phyloP scores from a whole-genome alignment of 23 tunicate genomes.

The Diplosoma virens region DNA sequence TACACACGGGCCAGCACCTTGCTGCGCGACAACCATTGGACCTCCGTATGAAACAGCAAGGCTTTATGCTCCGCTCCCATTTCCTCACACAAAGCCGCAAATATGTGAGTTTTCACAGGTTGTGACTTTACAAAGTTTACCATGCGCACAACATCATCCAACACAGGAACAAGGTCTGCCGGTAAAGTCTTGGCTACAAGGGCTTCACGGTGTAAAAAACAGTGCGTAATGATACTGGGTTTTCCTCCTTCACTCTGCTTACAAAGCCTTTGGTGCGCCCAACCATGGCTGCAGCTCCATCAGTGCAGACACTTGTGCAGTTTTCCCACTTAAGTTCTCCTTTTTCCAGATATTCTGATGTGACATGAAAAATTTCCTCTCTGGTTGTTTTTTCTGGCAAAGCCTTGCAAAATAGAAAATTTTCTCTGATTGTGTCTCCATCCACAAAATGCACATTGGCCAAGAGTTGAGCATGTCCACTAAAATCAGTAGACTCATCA shows the following conservation, averaged over 20 bases:
- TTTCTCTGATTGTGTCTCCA: slow-evolving; percentile 35
- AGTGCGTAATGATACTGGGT: slow-evolving; percentile 29
- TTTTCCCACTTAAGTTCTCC: slow-evolving; percentile 34
- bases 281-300: slow-evolving; percentile 35
- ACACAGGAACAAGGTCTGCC: slow-evolving; percentile 44
- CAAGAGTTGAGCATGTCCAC: slow-evolving; percentile 54
- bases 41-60: slow-evolving; percentile 22
- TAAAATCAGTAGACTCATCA: slow-evolving; percentile 38
- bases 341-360: slow-evolving; percentile 29
- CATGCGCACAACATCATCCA: slow-evolving; percentile 32
- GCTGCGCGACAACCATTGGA: slow-evolving; percentile 16
- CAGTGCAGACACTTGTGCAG: slow-evolving; percentile 29
- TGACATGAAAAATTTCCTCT: slow-evolving; percentile 31
- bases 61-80: slow-evolving; percentile 39
- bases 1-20: slow-evolving; percentile 19
- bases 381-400: slow-evolving; percentile 36
- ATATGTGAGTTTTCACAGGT: slow-evolving; percentile 40
- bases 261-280: slow-evolving; percentile 27
- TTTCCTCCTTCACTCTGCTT: slow-evolving; percentile 33
- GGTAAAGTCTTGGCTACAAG: slow-evolving; percentile 36
- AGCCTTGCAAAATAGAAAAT: slow-evolving; percentile 26
- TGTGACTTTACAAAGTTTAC: slow-evolving; percentile 26
- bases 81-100: slow-evolving; percentile 31
- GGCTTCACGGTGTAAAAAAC: slow-evolving; percentile 44
- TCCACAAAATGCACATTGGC: slow-evolving; percentile 47